Evolutionary conservation across 2,888 invertebrate genomes (phyloP).

Genomic region (Octodonta nipae): DNA sequence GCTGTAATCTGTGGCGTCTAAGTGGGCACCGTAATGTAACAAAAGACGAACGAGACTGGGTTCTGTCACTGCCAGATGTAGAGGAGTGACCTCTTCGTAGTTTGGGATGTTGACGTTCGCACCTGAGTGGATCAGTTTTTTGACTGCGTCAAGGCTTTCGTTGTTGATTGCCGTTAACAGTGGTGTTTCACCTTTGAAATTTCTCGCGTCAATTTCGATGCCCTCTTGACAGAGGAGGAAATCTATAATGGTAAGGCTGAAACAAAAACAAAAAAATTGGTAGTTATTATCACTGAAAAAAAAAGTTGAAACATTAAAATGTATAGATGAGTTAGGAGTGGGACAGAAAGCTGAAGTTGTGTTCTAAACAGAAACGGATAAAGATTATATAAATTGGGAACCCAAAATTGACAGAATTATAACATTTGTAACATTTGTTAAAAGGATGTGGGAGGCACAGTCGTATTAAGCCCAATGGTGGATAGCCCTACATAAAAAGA

Average conservation of each 20-base stretch:
- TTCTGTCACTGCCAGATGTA: constrained; percentile 19
- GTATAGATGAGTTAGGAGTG: too few relatives aligned
- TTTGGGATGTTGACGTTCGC: constrained; percentile 20
- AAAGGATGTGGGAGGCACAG: too few relatives aligned
- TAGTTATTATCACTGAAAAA: not conserved
- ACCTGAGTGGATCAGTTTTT: constrained; percentile 17
- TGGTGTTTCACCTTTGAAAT: constrained; percentile 22
- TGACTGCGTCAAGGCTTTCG: constrained; percentile 12
- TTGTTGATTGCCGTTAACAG: constrained; percentile 16
- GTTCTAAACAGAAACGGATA: too few relatives aligned
- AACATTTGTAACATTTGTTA: too few relatives aligned
- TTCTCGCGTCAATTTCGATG: constrained; percentile 17
- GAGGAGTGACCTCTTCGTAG: constrained; percentile 18
- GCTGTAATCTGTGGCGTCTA: constrained; percentile 19
- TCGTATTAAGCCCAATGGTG: too few relatives aligned
- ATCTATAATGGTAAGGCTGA: constrained; percentile 18
- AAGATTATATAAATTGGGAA: not conserved
- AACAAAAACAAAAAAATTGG: constrained; percentile 3
- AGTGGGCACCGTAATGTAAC: constrained; percentile 20
- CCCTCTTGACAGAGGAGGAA: constrained; percentile 16
- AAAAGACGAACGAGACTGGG: constrained; percentile 16
- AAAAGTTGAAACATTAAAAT: too few relatives aligned
- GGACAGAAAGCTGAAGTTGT: too few relatives aligned
- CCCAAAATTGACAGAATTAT: too few relatives aligned
- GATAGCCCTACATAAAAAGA: too few relatives aligned